Base-by-base conservation (phyloP, 2,797 vertebrate genomes). In the Lutjanus campechanus region DNA sequence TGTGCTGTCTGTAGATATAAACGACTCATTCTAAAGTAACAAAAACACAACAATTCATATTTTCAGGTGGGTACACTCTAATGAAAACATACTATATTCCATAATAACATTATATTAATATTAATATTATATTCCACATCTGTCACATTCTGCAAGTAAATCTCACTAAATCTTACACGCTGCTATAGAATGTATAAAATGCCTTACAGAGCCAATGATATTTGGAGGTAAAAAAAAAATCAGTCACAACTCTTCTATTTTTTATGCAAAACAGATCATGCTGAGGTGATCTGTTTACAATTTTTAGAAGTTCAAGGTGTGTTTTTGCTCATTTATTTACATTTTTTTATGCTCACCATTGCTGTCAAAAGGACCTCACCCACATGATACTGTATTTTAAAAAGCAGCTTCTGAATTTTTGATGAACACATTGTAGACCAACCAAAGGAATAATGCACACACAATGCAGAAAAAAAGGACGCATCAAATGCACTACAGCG, bases 401-500 rank as follows among this genome's bases (percentile, higher is more conserved):
- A 83, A 87, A 67, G 46, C 55, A 76, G 51, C 49, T 13, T 19
- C 41, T 69, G 44, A 70, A 84, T 86, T 80, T 81, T 73, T 86
- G 79, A 87, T 88, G 22, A 86, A 63, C 73, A 76, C 43, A 75
- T 63, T 56, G 77, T 74, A 75, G 68, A 86, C 73, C 82, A 73
- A 72, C 77, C 40, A 74, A 67, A 49, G n/a, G 83, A 90, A 89
- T 79, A 87, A 85, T 91, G 61, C 69, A 82, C 66, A 77, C 61
- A 86, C 56, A 84, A 79, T 73, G 76, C 56, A 77, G 3, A 59
- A 60, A 63, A 77, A 81, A 73, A 51, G n/a, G 29, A 64, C 0
- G 67, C 76, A 79, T 85, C 79, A 85, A 91, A 83, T 88, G 70
- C 46, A n/a, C 41, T 87, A 63, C 77, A 79, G 81, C 86, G 75